Conservation (phyloP, 2,113 vertebrate species). For the Hemibagrus wyckioides region DNA sequence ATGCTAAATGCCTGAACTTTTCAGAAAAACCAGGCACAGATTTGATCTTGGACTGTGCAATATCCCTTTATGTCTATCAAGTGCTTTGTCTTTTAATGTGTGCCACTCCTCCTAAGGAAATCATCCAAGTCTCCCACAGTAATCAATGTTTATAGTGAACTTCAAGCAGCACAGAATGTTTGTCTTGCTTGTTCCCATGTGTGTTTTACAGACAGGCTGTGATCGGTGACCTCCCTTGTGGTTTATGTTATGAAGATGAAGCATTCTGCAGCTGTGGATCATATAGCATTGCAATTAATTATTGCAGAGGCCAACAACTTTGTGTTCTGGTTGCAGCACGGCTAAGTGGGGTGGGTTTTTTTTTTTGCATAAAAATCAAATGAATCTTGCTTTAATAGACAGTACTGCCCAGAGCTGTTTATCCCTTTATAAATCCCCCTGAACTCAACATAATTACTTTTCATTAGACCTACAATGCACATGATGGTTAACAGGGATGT, state of each 20-base stretch:
- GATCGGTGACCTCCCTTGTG: conserved; percentile 8
- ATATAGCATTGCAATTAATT: conserved; percentile 11
- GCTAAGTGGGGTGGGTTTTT: neutral
- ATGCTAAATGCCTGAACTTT: neutral
- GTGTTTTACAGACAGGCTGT: neutral
- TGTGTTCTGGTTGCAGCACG: neutral
- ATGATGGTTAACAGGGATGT: neutral
- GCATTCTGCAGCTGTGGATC: neutral
- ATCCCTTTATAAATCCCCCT: neutral
- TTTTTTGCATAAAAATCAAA: neutral
- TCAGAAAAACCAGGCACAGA: neutral
- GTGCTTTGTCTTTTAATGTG: neutral
- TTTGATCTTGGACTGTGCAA: neutral
- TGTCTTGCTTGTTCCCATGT: conserved; percentile 22
- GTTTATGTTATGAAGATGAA: conserved; percentile 6
- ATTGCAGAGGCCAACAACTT: neutral
- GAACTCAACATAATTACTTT: neutral
- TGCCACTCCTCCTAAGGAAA: conserved; percentile 2
- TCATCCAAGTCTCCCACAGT: conserved; percentile 1
- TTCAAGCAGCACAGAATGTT: conserved; percentile 30
- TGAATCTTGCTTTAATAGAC: neutral
- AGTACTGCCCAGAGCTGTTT: neutral
- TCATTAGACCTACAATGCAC: neutral
- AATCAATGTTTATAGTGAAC: conserved; percentile 22
- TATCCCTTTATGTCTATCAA: neutral